phyloP scores from a whole-genome alignment of 2,888 invertebrate species.

The Drosophila peninsularis region DNA sequence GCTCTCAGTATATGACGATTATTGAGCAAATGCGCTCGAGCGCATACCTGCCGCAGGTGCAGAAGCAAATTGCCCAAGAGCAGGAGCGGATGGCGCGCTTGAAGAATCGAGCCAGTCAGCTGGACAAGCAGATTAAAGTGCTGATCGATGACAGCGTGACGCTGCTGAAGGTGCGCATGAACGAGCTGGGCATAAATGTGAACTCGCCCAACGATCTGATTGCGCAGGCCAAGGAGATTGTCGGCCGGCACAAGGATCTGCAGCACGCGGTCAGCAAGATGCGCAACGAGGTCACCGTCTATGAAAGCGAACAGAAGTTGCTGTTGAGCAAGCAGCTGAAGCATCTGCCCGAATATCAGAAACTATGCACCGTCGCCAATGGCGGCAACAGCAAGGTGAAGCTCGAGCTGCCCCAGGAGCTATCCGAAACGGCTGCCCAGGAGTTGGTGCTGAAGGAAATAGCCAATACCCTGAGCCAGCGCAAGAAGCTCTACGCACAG shows the following conservation, averaged over 20 bases:
- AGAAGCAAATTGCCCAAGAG: slow-evolving; percentile 92
- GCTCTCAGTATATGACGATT: slow-evolving; percentile 93
- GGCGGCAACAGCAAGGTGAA: slow-evolving; percentile 77
- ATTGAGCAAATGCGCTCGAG: slow-evolving; percentile 93
- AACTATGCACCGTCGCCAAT: slow-evolving; percentile 51
- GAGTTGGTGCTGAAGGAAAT: slow-evolving; percentile 95
- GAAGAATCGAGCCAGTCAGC: slow-evolving; percentile 93
- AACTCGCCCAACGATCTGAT: slow-evolving; percentile 93
- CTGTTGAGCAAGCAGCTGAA: slow-evolving; percentile 90
- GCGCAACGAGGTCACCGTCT: slow-evolving; percentile 90
- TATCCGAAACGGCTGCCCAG: slow-evolving; percentile 89
- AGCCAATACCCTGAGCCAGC: slow-evolving; percentile 91
- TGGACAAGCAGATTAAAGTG: slow-evolving; percentile 96
- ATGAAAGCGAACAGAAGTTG: slow-evolving; percentile 90
- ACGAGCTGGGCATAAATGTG: slow-evolving; percentile 95
- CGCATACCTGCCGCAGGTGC: slow-evolving; percentile 89
- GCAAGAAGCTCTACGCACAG: slow-evolving; percentile 93
- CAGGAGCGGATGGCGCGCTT: slow-evolving; percentile 93
- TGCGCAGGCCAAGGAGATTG: slow-evolving; percentile 95
- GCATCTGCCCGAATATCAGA: slow-evolving; percentile 88
- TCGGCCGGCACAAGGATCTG: slow-evolving; percentile 95
- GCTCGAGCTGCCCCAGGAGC: slow-evolving; percentile 83
- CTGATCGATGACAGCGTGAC: slow-evolving; percentile 96
- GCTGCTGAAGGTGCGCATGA: slow-evolving; percentile 94
- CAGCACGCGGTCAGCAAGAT: slow-evolving; percentile 94